A percentile compares a stretch with the other conserved stretches of the same genome.
phyloP scores from a whole-genome alignment of 2,113 vertebrate species.

The Sprattus sprattus region DNA sequence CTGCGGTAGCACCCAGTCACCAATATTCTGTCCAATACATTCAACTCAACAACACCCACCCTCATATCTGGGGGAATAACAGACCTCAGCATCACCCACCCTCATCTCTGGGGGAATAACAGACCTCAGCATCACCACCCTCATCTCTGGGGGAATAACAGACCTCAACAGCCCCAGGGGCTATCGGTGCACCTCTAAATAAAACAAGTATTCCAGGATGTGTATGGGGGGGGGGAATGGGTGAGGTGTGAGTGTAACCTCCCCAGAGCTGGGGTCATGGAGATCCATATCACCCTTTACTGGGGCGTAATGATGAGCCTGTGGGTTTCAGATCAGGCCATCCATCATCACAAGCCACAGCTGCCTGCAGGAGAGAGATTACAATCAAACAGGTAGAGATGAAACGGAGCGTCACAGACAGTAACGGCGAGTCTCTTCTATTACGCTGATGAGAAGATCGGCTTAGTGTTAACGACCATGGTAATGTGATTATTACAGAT shows the following conservation, averaged over 20 bases:
- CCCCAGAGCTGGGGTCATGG: not conserved
- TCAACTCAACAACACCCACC: not conserved
- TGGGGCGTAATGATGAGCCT: slow-evolving; percentile 17
- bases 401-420: not conserved
- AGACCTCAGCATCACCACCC: not conserved
- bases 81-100: not conserved
- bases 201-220: not conserved
- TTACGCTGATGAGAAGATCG: not conserved
- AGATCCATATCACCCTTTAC: not conserved
- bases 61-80: no score
- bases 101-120: not conserved
- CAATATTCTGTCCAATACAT: not conserved
- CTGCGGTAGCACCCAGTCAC: not conserved
- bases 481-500: not conserved
- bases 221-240: not conserved
- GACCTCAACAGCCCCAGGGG: not conserved
- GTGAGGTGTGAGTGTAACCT: not conserved
- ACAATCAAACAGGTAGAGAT: not conserved
- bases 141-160: no score
- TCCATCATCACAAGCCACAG: slow-evolving; percentile 24
- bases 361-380: not conserved
- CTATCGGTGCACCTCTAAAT: not conserved
- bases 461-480: not conserved
- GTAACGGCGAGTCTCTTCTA: not conserved
- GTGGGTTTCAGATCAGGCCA: not conserved